phyloP scores from a whole-genome alignment of 1,140 invertebrate species.

The Euwallacea similis region DNA sequence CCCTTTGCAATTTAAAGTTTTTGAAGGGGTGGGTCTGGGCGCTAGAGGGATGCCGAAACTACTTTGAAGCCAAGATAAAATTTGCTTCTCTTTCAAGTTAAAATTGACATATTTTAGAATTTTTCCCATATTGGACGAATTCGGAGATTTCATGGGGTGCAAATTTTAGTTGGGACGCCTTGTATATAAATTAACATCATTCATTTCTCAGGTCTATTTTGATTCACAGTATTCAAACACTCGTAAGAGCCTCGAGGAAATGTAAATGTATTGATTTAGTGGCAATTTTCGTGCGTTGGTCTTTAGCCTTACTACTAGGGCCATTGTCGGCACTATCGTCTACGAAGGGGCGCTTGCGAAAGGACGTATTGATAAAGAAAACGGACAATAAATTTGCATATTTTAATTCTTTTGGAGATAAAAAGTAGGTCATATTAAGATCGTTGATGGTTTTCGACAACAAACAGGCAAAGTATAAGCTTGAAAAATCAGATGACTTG shows the following conservation, averaged over 20 bases:
- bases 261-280: conserved; percentile 5
- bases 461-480: too few relatives aligned
- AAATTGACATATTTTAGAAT: too few relatives aligned
- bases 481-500: too few relatives aligned
- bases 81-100: too few relatives aligned
- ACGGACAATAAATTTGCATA: conserved; percentile 6
- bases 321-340: not conserved
- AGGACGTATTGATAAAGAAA: not conserved
- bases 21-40: too few relatives aligned
- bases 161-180: too few relatives aligned
- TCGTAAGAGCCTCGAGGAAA: not conserved
- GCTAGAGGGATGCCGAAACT: too few relatives aligned
- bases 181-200: not conserved
- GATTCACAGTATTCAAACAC: not conserved
- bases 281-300: not conserved
- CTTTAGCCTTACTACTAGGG: conserved; percentile 7
- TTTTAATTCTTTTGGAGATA: not conserved
- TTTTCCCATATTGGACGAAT: too few relatives aligned
- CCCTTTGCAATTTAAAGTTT: too few relatives aligned
- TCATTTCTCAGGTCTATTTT: not conserved
- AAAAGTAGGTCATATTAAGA: not conserved
- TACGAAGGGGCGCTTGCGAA: not conserved
- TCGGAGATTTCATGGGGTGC: too few relatives aligned
- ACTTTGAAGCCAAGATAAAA: too few relatives aligned
- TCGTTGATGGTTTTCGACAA: too few relatives aligned